Evolutionary conservation across 2,113 vertebrate genomes (phyloP), one percentile per base, ranked within the genome.

Genomic region (Pseudorectes ferrugineus): DNA sequence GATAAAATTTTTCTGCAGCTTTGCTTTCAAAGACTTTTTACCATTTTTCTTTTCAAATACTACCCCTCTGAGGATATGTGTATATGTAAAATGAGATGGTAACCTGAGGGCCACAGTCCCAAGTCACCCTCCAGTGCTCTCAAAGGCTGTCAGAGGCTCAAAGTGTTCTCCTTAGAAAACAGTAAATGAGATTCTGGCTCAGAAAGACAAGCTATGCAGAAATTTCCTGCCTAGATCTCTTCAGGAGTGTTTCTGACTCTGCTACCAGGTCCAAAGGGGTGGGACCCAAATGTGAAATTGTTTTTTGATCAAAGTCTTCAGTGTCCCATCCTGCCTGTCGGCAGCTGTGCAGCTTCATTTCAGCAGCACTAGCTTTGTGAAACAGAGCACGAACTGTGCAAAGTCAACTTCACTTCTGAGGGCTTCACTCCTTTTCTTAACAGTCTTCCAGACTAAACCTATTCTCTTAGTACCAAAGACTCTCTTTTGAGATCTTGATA

Each of bases 11-110:
- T 92, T 70, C 48, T 76, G 29, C 51, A 89, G 62, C 20, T 96
- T 85, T 59, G 15, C 52, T 89, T 95, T 93, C 72, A 93, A 67
- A 93, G 72, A 43, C 43, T 67, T 76, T 36, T 13, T 58, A 54
- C n/a, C 14, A 26, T 42, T 93, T 94, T 77, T 72, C 35, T 29
- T 95, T 93, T 83, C 55, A 85, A 66, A 66, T 79, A 48, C 51
- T 58, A 83, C 6, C 46, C 65, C 43, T 85, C 67, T 85, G 62
- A 88, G 71, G 18, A 55, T 83, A 54, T 10, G 9, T 29, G 62
- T 21, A 5, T n/a, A 59, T 36, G 71, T 72, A 92, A 95, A 89
- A 73, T 2, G 65, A 95, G 72, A 93, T 0, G 6, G 71, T 73
- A 85, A 75, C 31, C 31, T 40, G 46, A 89, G 35, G 62, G 42